phyloP scores from a whole-genome alignment of 2,797 vertebrate genomes.

The Hafferia zeledoni region DNA sequence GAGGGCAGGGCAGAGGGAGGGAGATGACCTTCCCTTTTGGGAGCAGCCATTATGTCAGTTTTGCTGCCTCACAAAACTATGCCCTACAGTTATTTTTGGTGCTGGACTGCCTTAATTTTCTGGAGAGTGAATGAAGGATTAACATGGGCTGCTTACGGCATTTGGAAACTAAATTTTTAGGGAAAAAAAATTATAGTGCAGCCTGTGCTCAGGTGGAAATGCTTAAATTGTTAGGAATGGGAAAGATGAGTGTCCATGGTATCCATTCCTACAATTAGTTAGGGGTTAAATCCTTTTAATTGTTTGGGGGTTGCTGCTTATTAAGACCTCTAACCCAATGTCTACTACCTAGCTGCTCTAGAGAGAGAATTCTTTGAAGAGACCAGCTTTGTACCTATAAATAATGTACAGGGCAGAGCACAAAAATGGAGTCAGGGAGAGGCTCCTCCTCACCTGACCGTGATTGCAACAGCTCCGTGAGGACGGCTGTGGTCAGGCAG shows the following conservation, averaged over 20 bases:
- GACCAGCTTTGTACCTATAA: slow-evolving; percentile 42
- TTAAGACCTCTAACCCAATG: slow-evolving; percentile 38
- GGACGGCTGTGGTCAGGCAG: background rate
- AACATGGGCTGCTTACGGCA: background rate
- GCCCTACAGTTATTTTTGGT: slow-evolving; percentile 39
- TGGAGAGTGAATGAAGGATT: slow-evolving; percentile 31
- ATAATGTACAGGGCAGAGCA: slow-evolving; percentile 13
- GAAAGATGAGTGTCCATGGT: background rate
- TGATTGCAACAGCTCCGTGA: background rate
- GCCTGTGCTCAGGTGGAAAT: background rate
- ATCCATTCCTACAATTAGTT: background rate
- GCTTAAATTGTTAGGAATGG: background rate
- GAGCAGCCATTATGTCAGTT: background rate
- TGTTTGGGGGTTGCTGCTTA: background rate
- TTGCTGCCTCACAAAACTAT: slow-evolving; percentile 38
- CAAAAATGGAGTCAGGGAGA: slow-evolving; percentile 33
- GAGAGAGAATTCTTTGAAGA: slow-evolving; percentile 29
- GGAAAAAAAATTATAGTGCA: background rate
- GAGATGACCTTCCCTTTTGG: slow-evolving; percentile 8
- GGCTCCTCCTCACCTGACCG: background rate
- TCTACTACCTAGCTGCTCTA: background rate
- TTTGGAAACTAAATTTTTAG: background rate
- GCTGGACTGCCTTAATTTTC: slow-evolving; percentile 37
- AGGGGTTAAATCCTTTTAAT: background rate
- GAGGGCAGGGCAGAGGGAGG: slow-evolving; percentile 13